These are phyloP conservation scores for Empidonax alnorum DNA, from an alignment of 2,113 vertebrate genomes.

Conservation along the genomic window DNA sequence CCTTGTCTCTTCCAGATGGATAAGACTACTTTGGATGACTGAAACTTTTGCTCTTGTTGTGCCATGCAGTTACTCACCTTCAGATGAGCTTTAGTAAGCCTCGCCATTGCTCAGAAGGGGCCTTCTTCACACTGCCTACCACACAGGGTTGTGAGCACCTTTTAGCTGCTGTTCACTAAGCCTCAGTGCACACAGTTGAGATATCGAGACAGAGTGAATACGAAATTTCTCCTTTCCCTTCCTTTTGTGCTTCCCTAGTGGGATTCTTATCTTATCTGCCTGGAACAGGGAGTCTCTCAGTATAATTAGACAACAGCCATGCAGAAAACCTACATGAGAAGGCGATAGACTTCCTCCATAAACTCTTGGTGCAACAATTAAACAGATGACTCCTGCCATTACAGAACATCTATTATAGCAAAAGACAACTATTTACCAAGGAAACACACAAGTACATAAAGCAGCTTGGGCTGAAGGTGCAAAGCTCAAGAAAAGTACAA, in stretches of 20 bases:
- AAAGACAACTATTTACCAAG: constrained; percentile 46
- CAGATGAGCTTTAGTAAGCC: neutral
- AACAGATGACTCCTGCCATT: neutral
- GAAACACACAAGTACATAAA: neutral
- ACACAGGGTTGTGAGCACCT: neutral
- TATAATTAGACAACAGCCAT: constrained; percentile 2
- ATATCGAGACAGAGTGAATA: neutral
- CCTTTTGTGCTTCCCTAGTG: neutral
- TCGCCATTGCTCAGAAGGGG: neutral
- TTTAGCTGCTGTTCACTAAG: neutral
- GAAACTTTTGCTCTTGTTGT: neutral
- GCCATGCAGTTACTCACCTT: neutral
- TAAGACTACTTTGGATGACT: neutral
- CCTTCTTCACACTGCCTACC: neutral
- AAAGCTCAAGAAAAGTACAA: constrained; percentile 6
- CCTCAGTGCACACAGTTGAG: neutral
- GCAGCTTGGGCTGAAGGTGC: neutral
- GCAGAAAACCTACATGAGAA: constrained; percentile 13
- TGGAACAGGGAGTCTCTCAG: neutral
- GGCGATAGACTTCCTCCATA: constrained; percentile 25
- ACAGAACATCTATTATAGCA: constrained; percentile 3
- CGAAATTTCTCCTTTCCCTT: neutral
- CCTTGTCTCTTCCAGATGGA: neutral
- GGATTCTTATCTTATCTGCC: constrained; percentile 28
- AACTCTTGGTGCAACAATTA: constrained; percentile 15